Conservation (phyloP, 2,797 vertebrate species). For the Alosa sapidissima region DNA sequence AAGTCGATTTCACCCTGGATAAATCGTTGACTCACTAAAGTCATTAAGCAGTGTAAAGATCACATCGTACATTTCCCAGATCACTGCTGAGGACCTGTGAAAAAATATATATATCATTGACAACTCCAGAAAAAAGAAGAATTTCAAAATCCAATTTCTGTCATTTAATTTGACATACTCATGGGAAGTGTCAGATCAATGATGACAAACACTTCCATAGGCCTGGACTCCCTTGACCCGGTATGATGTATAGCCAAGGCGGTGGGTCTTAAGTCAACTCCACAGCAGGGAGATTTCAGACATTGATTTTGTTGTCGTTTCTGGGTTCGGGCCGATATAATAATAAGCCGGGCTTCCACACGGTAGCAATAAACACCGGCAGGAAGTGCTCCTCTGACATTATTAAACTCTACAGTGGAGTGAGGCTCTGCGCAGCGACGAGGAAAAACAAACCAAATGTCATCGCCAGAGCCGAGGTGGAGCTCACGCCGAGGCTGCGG, state of each 20-base stretch:
- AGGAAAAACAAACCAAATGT: conserved; percentile 84
- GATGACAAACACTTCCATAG: neutral
- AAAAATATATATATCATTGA: neutral
- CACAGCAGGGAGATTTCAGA: conserved; percentile 36
- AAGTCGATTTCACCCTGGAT: neutral
- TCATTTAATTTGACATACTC: neutral
- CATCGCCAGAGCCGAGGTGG: conserved; percentile 66
- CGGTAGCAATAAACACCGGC: conserved; percentile 70
- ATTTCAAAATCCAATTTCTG: conserved; percentile 12
- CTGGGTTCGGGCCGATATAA: conserved; percentile 46
- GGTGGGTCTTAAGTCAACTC: conserved; percentile 45
- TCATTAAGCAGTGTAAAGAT: neutral
- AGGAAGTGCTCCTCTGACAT: conserved; percentile 75
- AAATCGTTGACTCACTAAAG: neutral
- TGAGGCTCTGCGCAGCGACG: conserved; percentile 65
- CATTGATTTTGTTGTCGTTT: conserved; percentile 67
- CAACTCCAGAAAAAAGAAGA: neutral
- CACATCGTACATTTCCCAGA: neutral
- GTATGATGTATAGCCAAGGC: conserved; percentile 33
- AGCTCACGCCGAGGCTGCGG: conserved; percentile 54
- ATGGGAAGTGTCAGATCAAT: conserved; percentile 21
- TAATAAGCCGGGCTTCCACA: conserved; percentile 58
- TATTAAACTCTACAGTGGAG: conserved; percentile 75
- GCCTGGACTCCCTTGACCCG: neutral
- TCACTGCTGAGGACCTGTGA: neutral